Evolutionary conservation across 2,888 invertebrate genomes (phyloP), one percentile per base, ranked within the genome.

Genomic region (Leptinotarsa rubiginosa): DNA sequence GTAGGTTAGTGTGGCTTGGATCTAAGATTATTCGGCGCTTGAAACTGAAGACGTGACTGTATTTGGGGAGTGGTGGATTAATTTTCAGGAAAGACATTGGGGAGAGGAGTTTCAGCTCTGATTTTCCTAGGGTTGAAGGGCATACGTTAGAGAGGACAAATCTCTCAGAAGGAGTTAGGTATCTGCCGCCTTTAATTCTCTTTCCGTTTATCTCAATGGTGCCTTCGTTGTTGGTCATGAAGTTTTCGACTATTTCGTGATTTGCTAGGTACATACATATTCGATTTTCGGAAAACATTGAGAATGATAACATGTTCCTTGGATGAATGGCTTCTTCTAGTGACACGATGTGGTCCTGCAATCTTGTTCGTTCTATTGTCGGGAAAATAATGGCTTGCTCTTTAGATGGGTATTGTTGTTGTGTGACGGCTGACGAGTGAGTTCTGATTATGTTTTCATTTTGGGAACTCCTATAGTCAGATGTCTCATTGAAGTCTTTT

Each of bases 21-120:
- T 64, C 77, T 81, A 15, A 82, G 80, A 75, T 62, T 78, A 77
- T 47, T 50, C 75, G 75, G 77, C 81, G 68, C 74, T 81, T 59
- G 79, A 70, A 70, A 49, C 70, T 70, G 70, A 75, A 82, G 77
- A 65, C 49, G 47, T 66, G 49, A 20, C 15, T 13, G 15, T 22
- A 50, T 16, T 50, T 25, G 16, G 66, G 50, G n/a, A 20, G 20
- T n/a, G 25, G 50, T 16, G 49, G 2, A 49, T 50, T 22, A 7
- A 66, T 12, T 22, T 20, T 47, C 20, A 66, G 22, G 49, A 66
- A 66, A 2, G 20, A 31, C 2, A 50, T 66, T 12, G 50, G 16
- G 4, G 18, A 66, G 25, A n/a, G 50, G 10, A n/a, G 31, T 22
- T 69, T 66, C 62, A 75, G 75, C 1, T 49, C 66, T 50, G 15